phyloP scores from a whole-genome alignment of 1,140 invertebrate species.

The Chelonus insularis region DNA sequence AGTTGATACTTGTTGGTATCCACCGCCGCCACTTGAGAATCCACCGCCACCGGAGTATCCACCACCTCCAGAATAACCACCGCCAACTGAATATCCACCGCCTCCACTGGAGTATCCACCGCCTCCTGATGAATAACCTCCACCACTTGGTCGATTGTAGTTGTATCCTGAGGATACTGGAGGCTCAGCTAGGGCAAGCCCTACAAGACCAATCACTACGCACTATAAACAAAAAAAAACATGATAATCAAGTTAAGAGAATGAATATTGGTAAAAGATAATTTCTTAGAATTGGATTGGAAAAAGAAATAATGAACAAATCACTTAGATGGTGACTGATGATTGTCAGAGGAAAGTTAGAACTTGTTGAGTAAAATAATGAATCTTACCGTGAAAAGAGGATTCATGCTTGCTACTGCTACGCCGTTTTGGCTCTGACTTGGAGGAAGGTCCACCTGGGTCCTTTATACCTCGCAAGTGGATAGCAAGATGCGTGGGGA shows the following conservation, averaged over 20 bases:
- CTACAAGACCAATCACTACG: conserved; percentile 66
- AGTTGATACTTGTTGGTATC: conserved; percentile 71
- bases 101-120: conserved; percentile 35
- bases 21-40: conserved; percentile 56
- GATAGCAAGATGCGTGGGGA: conserved; percentile 33
- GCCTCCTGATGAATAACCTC: conserved; percentile 38
- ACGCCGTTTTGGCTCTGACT: conserved; percentile 58
- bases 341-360: too few species aligned
- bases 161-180: conserved; percentile 67
- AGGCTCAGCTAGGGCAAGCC: conserved; percentile 64
- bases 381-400: conserved; percentile 60
- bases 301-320: background rate
- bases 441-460: conserved; percentile 50
- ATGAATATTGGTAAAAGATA: background rate
- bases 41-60: conserved; percentile 55
- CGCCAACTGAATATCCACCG: conserved; percentile 63
- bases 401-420: conserved; percentile 59
- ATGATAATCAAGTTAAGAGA: conserved; percentile 1
- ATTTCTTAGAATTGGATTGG: too few species aligned
- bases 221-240: conserved; percentile 61
- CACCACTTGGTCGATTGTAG: conserved; percentile 65
- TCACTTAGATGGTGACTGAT: background rate
- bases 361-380: too few species aligned
- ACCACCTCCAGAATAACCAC: conserved; percentile 66
- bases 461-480: conserved; percentile 53